Conservation (phyloP, 1,140 invertebrate species). For the Andrena cerasifolii region DNA sequence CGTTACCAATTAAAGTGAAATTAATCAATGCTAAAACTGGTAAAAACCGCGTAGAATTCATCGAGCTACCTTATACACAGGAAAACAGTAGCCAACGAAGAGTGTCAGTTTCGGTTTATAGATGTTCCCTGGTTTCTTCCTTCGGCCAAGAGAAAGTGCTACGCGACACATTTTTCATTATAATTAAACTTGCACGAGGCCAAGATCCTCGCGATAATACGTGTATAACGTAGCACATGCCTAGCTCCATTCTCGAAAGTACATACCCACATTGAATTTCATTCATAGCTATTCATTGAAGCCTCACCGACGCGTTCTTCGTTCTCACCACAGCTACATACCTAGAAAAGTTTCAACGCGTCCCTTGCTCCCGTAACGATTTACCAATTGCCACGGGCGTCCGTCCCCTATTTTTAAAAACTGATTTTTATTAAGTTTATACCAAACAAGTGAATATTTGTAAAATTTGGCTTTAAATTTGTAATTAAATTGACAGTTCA, state of each 20-base stretch:
- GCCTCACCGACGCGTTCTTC: background rate
- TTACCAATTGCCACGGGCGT: too few relatives aligned
- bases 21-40: too few relatives aligned
- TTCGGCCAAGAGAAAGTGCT: slow-evolving; percentile 49
- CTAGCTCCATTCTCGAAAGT: slow-evolving; percentile 11
- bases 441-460: too few relatives aligned
- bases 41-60: too few relatives aligned
- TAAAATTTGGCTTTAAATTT: too few relatives aligned
- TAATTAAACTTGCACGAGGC: slow-evolving; percentile 46
- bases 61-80: too few relatives aligned
- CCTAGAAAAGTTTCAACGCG: too few relatives aligned
- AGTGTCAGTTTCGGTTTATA: background rate
- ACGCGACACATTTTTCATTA: slow-evolving; percentile 51
- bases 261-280: slow-evolving; percentile 14
- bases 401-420: too few relatives aligned
- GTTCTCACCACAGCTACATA: background rate
- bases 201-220: slow-evolving; percentile 29
- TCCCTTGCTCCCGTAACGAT: too few relatives aligned
- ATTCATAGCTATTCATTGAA: slow-evolving; percentile 13
- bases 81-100: background rate
- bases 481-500: too few relatives aligned
- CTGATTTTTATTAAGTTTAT: too few relatives aligned
- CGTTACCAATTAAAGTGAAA: too few relatives aligned
- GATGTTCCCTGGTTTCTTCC: slow-evolving; percentile 23
- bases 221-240: background rate